These are phyloP conservation scores for Halcyon leucocephala DNA, from an alignment of 2,797 vertebrate genomes.

Conservation along the genomic window DNA sequence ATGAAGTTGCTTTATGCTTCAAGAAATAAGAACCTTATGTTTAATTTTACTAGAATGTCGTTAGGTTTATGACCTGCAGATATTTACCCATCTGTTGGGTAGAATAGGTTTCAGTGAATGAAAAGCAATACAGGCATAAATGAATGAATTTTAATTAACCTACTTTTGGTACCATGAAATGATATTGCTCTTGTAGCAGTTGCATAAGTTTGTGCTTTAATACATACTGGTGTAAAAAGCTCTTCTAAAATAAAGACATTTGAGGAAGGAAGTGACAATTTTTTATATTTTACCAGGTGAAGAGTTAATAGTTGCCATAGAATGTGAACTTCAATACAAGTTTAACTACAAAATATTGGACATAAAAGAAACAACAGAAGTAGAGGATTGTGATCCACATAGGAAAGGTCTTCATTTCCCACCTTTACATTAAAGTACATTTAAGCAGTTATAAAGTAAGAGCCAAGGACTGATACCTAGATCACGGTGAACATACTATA, in stretches of 20 bases:
- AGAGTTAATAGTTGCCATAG: background rate
- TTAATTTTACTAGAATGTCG: slow-evolving; percentile 63
- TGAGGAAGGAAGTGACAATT: background rate
- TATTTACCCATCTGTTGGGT: slow-evolving; percentile 69
- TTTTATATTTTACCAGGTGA: background rate
- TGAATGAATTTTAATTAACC: slow-evolving; percentile 69
- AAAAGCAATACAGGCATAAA: slow-evolving; percentile 50
- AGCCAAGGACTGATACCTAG: background rate
- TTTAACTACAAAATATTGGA: background rate
- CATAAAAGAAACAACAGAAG: background rate
- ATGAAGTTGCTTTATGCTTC: slow-evolving; percentile 62
- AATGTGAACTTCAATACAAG: background rate
- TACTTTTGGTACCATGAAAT: slow-evolving; percentile 47
- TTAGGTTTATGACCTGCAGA: slow-evolving; percentile 76
- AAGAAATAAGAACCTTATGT: slow-evolving; percentile 69
- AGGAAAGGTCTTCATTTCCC: background rate
- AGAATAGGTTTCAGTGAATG: slow-evolving; percentile 58
- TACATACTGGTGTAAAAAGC: background rate
- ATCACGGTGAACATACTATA: background rate
- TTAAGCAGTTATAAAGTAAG: background rate
- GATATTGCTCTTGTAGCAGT: background rate
- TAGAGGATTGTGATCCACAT: background rate
- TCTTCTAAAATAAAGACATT: background rate
- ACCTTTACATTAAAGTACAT: background rate
- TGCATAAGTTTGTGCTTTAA: background rate